Evolutionary conservation across 2,113 vertebrate genomes (phyloP), one percentile per base, ranked within the genome.

Genomic region (Sander lucioperca): DNA sequence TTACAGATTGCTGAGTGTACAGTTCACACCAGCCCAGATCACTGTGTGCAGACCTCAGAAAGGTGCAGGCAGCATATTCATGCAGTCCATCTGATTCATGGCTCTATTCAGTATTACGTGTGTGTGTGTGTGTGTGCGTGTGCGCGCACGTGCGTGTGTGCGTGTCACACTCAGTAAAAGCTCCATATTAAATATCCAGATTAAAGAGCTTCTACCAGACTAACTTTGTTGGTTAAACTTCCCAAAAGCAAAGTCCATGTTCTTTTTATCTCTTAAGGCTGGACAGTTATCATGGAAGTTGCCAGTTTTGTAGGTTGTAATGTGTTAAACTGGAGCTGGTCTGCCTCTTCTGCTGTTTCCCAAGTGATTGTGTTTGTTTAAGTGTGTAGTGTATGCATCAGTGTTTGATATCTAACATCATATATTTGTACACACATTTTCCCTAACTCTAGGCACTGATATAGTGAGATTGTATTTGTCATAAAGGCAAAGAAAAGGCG

Each of bases 1-100:
- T 88, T 82, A 90, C 74, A 89, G 84, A 88, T 80, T 89, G 89
- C 92, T 93, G 91, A 93, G 68, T 85, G 63, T 59, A 73, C 82
- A 83, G 61, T 93, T 88, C 70, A 72, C 71, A 77, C 64, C 48
- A 21, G 50, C 66, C 54, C 45, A 74, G 82, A 82, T 78, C 54
- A 57, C n/a, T 48, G 57, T 84, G 73, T 74, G 80, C 65, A 79
- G 78, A 62, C 67, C 51, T 59, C 72, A 65, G 74, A 88, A 83
- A 86, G 57, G 83, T 86, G 79, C 82, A 73, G 84, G 77, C 67
- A 83, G 87, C 80, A 88, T 78, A 84, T 89, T 85, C 86, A 88
- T 73, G 73, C 74, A 62, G 82, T 79, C 78, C 73, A 72, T 89
- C 79, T 88, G 87, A 90, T 92, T 90, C 87, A 91, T 83, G 73